Evolutionary conservation across 2,113 vertebrate species (phyloP).

Genomic region (Acinonyx jubatus): DNA sequence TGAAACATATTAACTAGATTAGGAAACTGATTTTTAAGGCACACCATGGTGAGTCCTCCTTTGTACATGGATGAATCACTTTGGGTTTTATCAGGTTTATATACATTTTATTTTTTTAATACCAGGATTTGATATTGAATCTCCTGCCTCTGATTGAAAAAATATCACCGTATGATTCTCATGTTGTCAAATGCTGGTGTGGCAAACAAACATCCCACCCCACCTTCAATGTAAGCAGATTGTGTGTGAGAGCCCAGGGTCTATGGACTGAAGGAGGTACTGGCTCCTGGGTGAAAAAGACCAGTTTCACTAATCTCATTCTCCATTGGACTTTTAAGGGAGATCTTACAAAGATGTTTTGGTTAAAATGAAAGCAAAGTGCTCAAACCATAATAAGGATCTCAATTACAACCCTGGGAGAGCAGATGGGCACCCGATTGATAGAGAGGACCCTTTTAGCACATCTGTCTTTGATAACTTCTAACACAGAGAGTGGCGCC

Average conservation of each 20-base stretch:
- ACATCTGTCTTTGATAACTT: conserved; percentile 79
- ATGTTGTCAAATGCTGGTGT: background rate
- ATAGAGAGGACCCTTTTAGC: conserved; percentile 55
- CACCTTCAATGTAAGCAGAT: background rate
- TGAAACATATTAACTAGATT: background rate
- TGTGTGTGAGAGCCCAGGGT: background rate
- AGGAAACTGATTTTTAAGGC: background rate
- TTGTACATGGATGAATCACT: background rate
- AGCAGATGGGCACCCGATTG: conserved; percentile 28
- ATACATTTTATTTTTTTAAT: conserved; percentile 12
- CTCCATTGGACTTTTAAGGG: conserved; percentile 48
- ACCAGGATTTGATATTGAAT: background rate
- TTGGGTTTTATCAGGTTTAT: background rate
- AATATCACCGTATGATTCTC: background rate
- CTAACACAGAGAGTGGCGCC: conserved; percentile 44
- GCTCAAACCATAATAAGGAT: conserved; percentile 19
- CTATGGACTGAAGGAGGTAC: background rate
- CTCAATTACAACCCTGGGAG: background rate
- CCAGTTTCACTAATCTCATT: conserved; percentile 7
- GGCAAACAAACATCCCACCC: background rate
- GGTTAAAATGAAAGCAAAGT: conserved; percentile 59
- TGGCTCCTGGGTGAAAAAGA: background rate
- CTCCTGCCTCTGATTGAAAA: background rate
- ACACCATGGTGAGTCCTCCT: background rate
- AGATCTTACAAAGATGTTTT: conserved; percentile 43